A percentile compares a stretch with the other conserved stretches of the same genome.
phyloP scores from a whole-genome alignment of 2,797 vertebrate genomes.

The Ficedula albicollis region DNA sequence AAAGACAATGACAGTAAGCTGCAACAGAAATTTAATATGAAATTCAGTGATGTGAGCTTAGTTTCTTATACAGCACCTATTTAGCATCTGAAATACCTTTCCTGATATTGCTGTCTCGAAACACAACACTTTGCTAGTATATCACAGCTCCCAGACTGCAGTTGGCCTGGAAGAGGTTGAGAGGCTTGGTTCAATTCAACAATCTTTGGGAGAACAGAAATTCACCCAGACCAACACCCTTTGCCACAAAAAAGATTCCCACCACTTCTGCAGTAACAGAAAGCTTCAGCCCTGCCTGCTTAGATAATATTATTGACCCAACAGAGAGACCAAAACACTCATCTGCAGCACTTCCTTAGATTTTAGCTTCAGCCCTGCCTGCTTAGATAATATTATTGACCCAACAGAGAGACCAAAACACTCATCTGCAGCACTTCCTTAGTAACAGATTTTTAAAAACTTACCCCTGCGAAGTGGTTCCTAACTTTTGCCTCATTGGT shows the following conservation, averaged over 20 bases:
- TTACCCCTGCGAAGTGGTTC: background rate
- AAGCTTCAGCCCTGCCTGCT: background rate
- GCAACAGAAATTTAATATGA: background rate
- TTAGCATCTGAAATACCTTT: background rate
- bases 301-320: background rate
- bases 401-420: background rate
- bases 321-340: background rate
- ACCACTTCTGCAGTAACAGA: background rate
- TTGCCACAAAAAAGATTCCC: background rate
- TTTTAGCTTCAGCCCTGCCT: background rate
- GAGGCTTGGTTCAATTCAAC: background rate
- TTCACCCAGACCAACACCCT: background rate
- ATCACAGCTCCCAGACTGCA: background rate
- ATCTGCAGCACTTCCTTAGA: background rate
- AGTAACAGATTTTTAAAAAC: background rate
- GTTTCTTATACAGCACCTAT: background rate
- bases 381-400: background rate
- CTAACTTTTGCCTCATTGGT: background rate
- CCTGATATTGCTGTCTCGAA: background rate
- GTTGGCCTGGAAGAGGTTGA: background rate
- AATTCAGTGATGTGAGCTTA: background rate
- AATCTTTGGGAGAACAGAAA: background rate
- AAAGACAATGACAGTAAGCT: background rate
- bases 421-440: background rate
- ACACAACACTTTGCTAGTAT: fast-evolving